Evolutionary conservation across 2,888 invertebrate species (phyloP).

Genomic region (Leptinotarsa juncta): DNA sequence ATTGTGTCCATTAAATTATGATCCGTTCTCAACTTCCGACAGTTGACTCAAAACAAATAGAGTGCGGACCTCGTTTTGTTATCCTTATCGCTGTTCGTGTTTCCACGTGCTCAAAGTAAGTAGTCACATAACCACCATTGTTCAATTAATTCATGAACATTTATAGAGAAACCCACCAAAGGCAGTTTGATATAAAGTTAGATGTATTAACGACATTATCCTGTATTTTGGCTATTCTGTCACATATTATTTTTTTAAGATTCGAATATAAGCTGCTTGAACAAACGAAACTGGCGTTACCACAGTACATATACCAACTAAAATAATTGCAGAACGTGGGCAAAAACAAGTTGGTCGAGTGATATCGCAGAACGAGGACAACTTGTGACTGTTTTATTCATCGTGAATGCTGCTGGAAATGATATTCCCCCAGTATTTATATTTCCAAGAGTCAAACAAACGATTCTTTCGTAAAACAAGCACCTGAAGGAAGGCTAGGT

Average conservation of each 20-base stretch:
- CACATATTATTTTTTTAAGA: constrained; percentile 26
- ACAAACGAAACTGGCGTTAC: no score
- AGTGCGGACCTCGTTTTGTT: not conserved
- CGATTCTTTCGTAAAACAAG: no score
- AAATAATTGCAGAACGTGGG: no score
- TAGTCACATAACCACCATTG: not conserved
- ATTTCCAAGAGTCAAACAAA: no score
- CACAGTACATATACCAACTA: no score
- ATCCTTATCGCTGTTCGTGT: constrained; percentile 1
- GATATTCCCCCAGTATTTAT: no score
- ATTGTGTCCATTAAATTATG: not conserved
- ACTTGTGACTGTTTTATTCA: no score
- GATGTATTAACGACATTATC: constrained; percentile 2
- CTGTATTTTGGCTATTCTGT: not conserved
- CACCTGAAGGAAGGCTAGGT: no score
- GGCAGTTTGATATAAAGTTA: not conserved
- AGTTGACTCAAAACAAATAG: not conserved
- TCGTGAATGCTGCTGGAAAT: no score
- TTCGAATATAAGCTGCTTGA: no score
- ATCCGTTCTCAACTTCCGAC: constrained; percentile 2
- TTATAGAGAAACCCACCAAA: not conserved
- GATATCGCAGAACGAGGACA: no score
- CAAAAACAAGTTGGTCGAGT: no score
- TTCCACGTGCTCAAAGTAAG: constrained; percentile 9
- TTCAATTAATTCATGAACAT: not conserved